Evolutionary conservation across 2,888 invertebrate genomes (phyloP).

Genomic region (Trileptium ribeirensis): DNA sequence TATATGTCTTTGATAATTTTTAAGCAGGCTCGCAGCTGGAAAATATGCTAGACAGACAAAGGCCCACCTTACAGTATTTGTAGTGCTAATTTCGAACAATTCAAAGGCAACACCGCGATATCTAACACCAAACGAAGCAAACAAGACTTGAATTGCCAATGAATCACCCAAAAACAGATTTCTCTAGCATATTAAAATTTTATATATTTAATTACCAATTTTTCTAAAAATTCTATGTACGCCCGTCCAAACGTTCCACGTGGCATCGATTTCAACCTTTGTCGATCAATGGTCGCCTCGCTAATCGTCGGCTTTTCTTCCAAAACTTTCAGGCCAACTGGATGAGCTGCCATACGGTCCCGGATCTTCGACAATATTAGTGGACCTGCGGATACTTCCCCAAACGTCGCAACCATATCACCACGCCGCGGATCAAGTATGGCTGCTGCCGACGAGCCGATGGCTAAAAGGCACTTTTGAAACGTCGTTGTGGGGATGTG

Average conservation of each 20-base stretch:
- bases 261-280: neutral
- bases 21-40: too few species aligned
- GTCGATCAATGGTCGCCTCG: neutral
- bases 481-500: slow-evolving; percentile 57
- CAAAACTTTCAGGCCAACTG: slow-evolving; percentile 69
- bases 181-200: too few species aligned
- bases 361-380: slow-evolving; percentile 66
- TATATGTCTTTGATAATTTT: too few species aligned
- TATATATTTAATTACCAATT: neutral
- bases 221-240: neutral
- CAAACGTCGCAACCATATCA: slow-evolving; percentile 51
- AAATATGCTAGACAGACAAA: too few species aligned
- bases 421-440: slow-evolving; percentile 69
- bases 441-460: slow-evolving; percentile 79
- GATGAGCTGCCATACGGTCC: slow-evolving; percentile 66
- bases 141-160: too few species aligned
- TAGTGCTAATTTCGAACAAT: too few species aligned
- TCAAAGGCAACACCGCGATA: too few species aligned
- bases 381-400: slow-evolving; percentile 60
- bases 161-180: too few species aligned
- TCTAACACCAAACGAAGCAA: too few species aligned
- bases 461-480: slow-evolving; percentile 69
- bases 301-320: slow-evolving; percentile 44
- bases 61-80: too few species aligned
- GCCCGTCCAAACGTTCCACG: neutral